phyloP scores from a whole-genome alignment of 2,888 invertebrate genomes.

The Pammene aurita region DNA sequence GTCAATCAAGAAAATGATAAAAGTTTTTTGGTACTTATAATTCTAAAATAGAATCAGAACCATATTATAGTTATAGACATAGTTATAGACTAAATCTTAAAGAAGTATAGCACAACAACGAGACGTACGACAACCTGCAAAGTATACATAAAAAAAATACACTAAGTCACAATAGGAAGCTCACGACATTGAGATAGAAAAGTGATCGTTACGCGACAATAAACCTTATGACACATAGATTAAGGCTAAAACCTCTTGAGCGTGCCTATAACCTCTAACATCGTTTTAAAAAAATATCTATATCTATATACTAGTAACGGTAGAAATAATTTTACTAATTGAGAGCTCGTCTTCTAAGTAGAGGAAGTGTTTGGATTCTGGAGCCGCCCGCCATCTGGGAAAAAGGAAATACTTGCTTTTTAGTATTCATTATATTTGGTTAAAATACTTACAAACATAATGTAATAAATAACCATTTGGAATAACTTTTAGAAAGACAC shows the following conservation, averaged over 20 bases:
- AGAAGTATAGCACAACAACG: conserved; percentile 1
- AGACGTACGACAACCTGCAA: conserved; percentile 19
- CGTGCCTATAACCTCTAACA: conserved; percentile 56
- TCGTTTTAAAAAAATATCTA: conserved; percentile 70
- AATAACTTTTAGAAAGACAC: too few species aligned
- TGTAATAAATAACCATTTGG: too few species aligned
- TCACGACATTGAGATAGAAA: conserved; percentile 47
- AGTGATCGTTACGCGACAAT: conserved; percentile 44
- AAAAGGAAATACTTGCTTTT: conserved; percentile 16
- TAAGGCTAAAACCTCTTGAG: conserved; percentile 68
- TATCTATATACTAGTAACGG: conserved; percentile 56
- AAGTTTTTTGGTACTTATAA: too few species aligned
- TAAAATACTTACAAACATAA: too few species aligned
- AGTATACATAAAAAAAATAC: conserved; percentile 21
- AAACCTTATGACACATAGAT: conserved; percentile 52
- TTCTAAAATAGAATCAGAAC: too few species aligned
- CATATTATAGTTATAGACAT: too few species aligned
- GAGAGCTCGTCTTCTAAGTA: conserved; percentile 58
- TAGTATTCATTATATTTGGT: background rate
- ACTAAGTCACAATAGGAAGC: conserved; percentile 43
- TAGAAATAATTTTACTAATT: conserved; percentile 59
- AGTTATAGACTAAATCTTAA: too few species aligned
- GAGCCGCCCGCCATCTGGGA: conserved; percentile 31
- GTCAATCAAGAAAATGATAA: too few species aligned
- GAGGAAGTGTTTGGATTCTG: conserved; percentile 38